Evolutionary conservation across 1,140 invertebrate species (phyloP).

Genomic region (Drosophila kurseongensis): DNA sequence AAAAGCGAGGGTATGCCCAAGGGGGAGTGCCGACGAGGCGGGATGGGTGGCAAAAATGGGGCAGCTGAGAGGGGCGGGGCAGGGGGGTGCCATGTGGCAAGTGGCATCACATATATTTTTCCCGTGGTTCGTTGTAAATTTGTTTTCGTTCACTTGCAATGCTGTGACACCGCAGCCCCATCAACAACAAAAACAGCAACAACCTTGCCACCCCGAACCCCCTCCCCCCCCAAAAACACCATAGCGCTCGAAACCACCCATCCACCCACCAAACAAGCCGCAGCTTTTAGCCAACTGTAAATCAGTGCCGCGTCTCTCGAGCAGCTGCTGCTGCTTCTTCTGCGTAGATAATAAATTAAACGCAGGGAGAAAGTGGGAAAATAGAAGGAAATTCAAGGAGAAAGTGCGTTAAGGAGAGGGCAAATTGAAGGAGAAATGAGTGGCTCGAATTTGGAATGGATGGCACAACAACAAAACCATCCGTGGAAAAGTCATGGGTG

Average conservation of each 20-base stretch:
- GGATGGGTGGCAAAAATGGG: background rate
- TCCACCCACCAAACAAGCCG: slow-evolving; percentile 34
- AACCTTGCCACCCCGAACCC: background rate
- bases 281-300: slow-evolving; percentile 65
- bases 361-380: slow-evolving; percentile 56
- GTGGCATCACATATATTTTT: slow-evolving; percentile 75
- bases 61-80: background rate
- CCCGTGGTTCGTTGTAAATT: slow-evolving; percentile 81
- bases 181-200: slow-evolving; percentile 23
- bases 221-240: no score
- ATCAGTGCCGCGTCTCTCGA: slow-evolving; percentile 73
- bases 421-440: slow-evolving; percentile 3
- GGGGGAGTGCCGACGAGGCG: background rate
- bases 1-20: slow-evolving; percentile 17
- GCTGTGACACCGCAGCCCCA: slow-evolving; percentile 67
- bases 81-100: slow-evolving; percentile 28
- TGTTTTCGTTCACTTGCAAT: slow-evolving; percentile 81
- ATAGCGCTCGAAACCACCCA: background rate
- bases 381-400: background rate
- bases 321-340: slow-evolving; percentile 56
- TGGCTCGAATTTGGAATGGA: slow-evolving; percentile 31
- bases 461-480: slow-evolving; percentile 29
- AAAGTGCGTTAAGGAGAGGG: background rate
- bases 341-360: slow-evolving; percentile 80
- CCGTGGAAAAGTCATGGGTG: background rate